Base-by-base conservation (phyloP, 2,888 invertebrate genomes). In the Adelognathus sp. region DNA sequence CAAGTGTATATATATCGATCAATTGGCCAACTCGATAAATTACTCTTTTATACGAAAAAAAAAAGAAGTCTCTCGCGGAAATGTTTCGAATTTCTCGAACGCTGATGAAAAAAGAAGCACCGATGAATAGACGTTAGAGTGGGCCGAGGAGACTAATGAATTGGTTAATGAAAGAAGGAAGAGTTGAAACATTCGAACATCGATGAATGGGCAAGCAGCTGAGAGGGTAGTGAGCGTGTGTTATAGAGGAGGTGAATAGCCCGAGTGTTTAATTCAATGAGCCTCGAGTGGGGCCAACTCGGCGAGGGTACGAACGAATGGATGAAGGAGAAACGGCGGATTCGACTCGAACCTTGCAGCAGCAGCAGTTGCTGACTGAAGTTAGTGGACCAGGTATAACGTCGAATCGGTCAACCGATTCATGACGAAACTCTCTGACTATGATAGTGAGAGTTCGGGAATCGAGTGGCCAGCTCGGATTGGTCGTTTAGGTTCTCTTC, bases 211-310 rank as follows among this genome's bases (percentile, higher is more conserved):
- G 41, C 54, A 54, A 72, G 41, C 52, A 52, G 63, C 7, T 63
- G 31, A 33, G 52, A 61, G 50, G 18, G 39, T 16, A 4, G 52
- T 41, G 31, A 21, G 21, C 11, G 70, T 50, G 29, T 24, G 31
- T n/a, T n/a, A n/a, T 46, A 61, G 9, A 54, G 9, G 14, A 54
- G 70, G 54, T 31, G 63, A 52, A 63, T 29, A 41, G 52, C 41
- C 7, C 36, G 27, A 54, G 61, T 54, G 63, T 72, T 72, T 72
- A 72, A 72, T 72, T 72, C 71, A 63, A 52, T 72, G 71, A 41
- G 41, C 54, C 54, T 61, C 9, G 41, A 63, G 71, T 29, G 60
- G 24, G 41, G 54, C 39, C 41, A 31, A 41, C 54, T 41, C 63
- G 5, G 41, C 14, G 29, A 63, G 54, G 18, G 27, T 14, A 54